Evolutionary conservation across 2,888 invertebrate species (phyloP).

Genomic region (Drosophila recens): DNA sequence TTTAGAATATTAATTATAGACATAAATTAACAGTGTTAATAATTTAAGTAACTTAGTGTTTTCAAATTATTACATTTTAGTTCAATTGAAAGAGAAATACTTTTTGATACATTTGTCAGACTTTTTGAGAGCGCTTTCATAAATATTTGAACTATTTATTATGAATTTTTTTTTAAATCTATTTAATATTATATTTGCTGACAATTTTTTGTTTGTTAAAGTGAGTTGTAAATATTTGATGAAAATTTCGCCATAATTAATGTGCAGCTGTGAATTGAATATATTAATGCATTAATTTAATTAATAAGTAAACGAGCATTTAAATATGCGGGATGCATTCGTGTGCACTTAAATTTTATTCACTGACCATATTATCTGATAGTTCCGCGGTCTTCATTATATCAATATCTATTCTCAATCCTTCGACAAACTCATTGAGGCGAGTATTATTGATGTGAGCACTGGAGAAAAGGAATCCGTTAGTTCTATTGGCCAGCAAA

Average conservation of each 20-base stretch:
- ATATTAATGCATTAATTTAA: background rate
- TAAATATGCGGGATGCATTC: background rate
- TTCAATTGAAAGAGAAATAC: background rate
- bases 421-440: slow-evolving; percentile 17
- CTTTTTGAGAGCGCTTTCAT: background rate
- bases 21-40: background rate
- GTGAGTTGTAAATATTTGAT: slow-evolving; percentile 19
- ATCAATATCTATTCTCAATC: background rate
- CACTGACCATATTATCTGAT: slow-evolving; percentile 1
- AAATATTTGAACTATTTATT: background rate
- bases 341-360: background rate
- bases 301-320: background rate
- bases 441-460: slow-evolving; percentile 50
- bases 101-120: background rate
- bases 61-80: background rate
- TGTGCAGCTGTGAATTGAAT: slow-evolving; percentile 1
- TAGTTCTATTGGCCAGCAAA: slow-evolving; percentile 58
- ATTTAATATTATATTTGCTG: background rate
- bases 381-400: background rate
- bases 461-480: slow-evolving; percentile 9
- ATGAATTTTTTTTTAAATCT: background rate
- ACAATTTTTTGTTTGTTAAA: background rate
- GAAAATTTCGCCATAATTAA: slow-evolving; percentile 18
- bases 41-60: slow-evolving; percentile 1
- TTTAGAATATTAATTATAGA: slow-evolving; percentile 12